These are phyloP conservation scores for Philhelius pedissequus DNA, from an alignment of 2,888 invertebrate species.

Conservation along the genomic window DNA sequence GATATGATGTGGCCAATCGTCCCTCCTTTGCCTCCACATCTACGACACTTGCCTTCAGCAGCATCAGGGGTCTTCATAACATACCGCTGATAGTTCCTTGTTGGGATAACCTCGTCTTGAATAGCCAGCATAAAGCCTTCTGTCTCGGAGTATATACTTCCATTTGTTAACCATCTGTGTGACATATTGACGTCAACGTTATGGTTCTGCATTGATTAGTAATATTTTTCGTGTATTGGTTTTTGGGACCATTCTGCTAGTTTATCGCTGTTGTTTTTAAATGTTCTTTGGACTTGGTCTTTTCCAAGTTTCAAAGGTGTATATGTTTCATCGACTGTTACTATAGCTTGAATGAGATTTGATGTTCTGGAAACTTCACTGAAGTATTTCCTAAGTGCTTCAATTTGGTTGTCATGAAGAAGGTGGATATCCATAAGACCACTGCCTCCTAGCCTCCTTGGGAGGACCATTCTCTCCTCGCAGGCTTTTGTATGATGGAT, in stretches of 20 bases:
- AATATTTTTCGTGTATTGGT: not conserved
- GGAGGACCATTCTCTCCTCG: not conserved
- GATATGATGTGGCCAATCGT: too few relatives aligned
- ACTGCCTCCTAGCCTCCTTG: not conserved
- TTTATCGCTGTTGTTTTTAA: not conserved
- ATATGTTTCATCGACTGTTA: too few relatives aligned
- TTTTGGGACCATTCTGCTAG: not conserved
- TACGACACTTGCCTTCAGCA: too few relatives aligned
- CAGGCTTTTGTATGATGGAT: not conserved
- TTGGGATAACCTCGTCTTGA: slow-evolving; percentile 3
- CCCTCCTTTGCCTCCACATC: too few relatives aligned
- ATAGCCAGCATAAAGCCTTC: not conserved
- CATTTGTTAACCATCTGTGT: not conserved
- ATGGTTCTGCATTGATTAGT: not conserved
- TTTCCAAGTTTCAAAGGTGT: not conserved
- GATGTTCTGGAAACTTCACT: not conserved
- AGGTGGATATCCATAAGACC: not conserved
- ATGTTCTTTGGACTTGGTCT: not conserved
- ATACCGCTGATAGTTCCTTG: not conserved
- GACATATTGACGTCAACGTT: slow-evolving; percentile 2
- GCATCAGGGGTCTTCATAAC: not conserved
- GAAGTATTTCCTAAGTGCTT: not conserved
- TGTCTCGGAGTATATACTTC: not conserved
- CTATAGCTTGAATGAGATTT: not conserved
- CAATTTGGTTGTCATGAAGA: not conserved